Evolutionary conservation across 2,888 invertebrate genomes (phyloP), one percentile per base, ranked within the genome.

Genomic region (Ganaspis brasiliensis): DNA sequence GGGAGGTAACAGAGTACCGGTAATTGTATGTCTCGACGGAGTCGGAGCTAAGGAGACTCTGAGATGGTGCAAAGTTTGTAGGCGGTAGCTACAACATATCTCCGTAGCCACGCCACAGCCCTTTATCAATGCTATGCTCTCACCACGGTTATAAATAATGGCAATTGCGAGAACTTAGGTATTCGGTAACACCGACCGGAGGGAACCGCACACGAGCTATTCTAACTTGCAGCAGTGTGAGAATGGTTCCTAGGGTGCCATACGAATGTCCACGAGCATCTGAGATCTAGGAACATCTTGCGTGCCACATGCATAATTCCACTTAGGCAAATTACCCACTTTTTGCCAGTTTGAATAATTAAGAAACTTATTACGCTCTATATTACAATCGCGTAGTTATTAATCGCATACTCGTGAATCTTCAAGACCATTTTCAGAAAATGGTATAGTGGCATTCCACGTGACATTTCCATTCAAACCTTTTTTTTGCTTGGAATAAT

Each of bases 131-230:
- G 89, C 88, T 88, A 86, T 74, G 61, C 79, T 80, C 79, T 79
- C 79, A 86, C 87, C 86, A 76, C 84, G 83, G 82, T 90, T 88
- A 89, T 91, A 90, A 91, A 89, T 91, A 90, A 91, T 89, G 85
- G 86, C 86, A 87, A 88, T 87, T 86, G 84, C 84, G 80, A 83
- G 85, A 86, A 67, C 45, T 67, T 67, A 45, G 45, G 24, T 45
- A 45, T 37, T 67, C 40, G 37, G 59, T 31, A 59, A 59, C 59
- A 9, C 63, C 21, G 26, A 67, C 67, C 45, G n/a, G n/a, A 24
- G 67, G 67, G 67, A 67, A 67, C 67, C 67, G 67, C 67, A 67
- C 45, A 67, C 24, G 67, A 67, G 45, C 67, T 67, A 49, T 67
- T 67, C 45, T 24, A 67, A 67, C 67, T 49, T 67, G 24, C 6